Evolutionary conservation across 2,888 invertebrate species (phyloP), one percentile per base, ranked within the genome.

Genomic region (Trimorus sp.): DNA sequence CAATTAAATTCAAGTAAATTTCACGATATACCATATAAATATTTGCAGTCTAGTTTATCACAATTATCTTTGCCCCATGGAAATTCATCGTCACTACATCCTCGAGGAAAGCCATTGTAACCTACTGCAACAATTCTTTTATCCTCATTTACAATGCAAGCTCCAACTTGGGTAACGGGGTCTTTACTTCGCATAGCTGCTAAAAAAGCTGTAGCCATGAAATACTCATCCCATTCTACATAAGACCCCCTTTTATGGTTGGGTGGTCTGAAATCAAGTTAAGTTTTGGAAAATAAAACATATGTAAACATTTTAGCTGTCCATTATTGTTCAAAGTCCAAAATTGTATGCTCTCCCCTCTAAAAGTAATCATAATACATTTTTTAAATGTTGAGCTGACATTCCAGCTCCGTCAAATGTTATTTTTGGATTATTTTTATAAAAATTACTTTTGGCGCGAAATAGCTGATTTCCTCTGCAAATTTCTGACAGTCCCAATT

Each of bases 181-280:
- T 99, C 99, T 92, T 99, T 99, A 89, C 98, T 98, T 71, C 99
- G 93, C 93, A 97, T 96, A 0, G 98, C 96, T 0, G 98, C 96
- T 37, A 99, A 93, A 88, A 98, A 95, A 2, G 98, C 98, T 8
- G 95, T 94, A 0, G 97, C 96, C 99, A 99, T 99, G 90, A 99
- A 99, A 92, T 98, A 99, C 85, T 99, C 99, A 78, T 95, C 93
- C 98, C 98, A 99, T 51, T 94, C 94, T 40, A 99, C 90, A 88
- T 96, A 97, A 83, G 94, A 94, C 48, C 89, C 85, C 51, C 95
- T 92, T 91, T 96, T 96, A 7, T 70, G 87, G 71, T 88, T 89
- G n/a, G 81, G 49, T 63, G 86, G 85, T n/a, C 89, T 89, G 79
- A 40, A 85, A 82, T 26, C 26, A 26, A 26, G 1, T 26, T 26